A percentile compares a stretch with the other conserved stretches of the same genome.
phyloP scores from a whole-genome alignment of 2,888 invertebrate species.

The Brachyptera risi region DNA sequence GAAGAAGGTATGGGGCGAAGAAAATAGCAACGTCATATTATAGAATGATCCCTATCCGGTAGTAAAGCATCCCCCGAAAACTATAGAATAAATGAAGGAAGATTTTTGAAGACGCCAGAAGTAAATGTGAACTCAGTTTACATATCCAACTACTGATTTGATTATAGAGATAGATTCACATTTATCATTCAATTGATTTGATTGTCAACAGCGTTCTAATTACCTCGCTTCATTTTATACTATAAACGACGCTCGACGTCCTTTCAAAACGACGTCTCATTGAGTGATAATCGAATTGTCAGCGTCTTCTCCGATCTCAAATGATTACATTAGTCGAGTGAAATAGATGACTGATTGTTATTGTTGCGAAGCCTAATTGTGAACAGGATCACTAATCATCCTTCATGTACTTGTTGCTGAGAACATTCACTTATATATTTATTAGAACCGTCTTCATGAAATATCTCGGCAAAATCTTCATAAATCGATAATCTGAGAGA shows the following conservation, averaged over 20 bases:
- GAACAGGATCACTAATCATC: too few relatives aligned
- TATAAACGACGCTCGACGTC: not conserved
- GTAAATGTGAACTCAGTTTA: not conserved
- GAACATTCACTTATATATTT: too few relatives aligned
- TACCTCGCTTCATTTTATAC: slow-evolving; percentile 15
- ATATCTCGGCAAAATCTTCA: too few relatives aligned
- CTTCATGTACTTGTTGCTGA: too few relatives aligned
- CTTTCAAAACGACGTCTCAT: not conserved
- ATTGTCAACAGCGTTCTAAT: slow-evolving; percentile 1
- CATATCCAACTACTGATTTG: not conserved
- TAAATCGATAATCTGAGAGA: too few relatives aligned
- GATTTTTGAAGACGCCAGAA: not conserved
- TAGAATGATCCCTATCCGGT: too few relatives aligned
- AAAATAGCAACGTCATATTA: too few relatives aligned
- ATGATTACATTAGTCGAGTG: not conserved
- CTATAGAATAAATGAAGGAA: not conserved
- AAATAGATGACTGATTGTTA: not conserved
- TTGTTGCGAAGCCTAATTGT: too few relatives aligned
- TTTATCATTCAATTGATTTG: slow-evolving; percentile 4
- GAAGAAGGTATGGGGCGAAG: too few relatives aligned
- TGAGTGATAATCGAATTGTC: not conserved
- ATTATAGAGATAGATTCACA: not conserved
- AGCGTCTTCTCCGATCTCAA: not conserved
- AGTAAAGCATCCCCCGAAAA: too few relatives aligned
- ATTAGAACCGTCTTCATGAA: too few relatives aligned